Evolutionary conservation across 2,888 invertebrate species (phyloP), one percentile per base, ranked within the genome.

Genomic region (Parnassius orleans): DNA sequence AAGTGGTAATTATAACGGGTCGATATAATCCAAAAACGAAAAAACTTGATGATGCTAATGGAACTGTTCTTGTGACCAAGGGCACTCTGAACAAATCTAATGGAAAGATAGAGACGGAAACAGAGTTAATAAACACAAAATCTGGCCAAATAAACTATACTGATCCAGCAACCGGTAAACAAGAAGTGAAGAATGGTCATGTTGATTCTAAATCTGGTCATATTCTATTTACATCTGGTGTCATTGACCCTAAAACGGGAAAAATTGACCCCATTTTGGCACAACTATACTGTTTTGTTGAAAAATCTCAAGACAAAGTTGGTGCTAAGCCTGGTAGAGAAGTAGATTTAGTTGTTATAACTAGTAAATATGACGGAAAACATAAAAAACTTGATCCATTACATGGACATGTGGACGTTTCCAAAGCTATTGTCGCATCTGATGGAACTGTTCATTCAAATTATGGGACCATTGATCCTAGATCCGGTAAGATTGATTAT

Each of bases 151-250:
- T 95, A 46, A 92, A 92, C 60, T 92, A 92, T 24, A 88, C 93
- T 10, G 94, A 95, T 67, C 92, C 93, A 10, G 87, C 90, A 11
- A 93, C 94, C 0, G 95, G 95, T 41, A 94, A 94, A 75, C 93
- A 93, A 68, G 94, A 95, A 69, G 81, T 92, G 5, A 93, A 93
- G 70, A 93, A 93, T 71, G 95, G 95, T 12, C 93, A 94, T 71
- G 88, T 95, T 1, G 95, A 95, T 76, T 90, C 93, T 0, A 93
- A 93, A 72, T 93, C 95, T 0, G 95, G 95, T 24, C 94, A 95
- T 74, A 91, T 95, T 65, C 86, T 94, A 52, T 89, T 95, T 46
- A 90, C 93, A 1, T 90, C 92, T 2, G 94, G 93, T 55, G 93
- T 95, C 5, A 85, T 94, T 12, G 94, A 95, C 80, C 94, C 95